phyloP scores from a whole-genome alignment of 2,113 vertebrate genomes.

The Trochalopteron elliotii region DNA sequence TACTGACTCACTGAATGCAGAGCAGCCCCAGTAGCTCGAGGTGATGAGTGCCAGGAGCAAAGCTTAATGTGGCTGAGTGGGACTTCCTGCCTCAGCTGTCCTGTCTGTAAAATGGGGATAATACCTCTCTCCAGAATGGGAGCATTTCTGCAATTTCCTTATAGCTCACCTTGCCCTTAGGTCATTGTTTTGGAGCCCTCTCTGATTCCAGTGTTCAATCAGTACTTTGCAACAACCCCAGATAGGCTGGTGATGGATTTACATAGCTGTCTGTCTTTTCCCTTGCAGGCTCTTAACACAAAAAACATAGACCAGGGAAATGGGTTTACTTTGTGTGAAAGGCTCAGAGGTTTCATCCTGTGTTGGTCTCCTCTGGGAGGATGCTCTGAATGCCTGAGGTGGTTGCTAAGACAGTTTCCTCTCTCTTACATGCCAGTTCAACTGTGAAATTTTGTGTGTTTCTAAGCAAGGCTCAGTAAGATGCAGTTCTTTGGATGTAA shows the following conservation, averaged over 20 bases:
- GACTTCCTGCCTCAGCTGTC: not conserved
- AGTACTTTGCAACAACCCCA: not conserved
- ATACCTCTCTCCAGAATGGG: not conserved
- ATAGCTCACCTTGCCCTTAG: not conserved
- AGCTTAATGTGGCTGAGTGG: not conserved
- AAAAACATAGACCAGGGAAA: not conserved
- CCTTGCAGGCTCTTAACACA: not conserved
- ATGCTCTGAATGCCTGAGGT: not conserved
- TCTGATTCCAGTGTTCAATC: not conserved
- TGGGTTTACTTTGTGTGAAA: not conserved
- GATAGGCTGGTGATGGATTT: not conserved
- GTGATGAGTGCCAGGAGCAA: not conserved
- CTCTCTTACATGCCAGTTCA: not conserved
- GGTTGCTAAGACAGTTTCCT: not conserved
- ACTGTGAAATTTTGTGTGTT: not conserved
- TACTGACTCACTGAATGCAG: not conserved
- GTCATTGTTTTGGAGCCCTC: not conserved
- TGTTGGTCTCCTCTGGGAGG: not conserved
- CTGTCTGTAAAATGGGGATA: not conserved
- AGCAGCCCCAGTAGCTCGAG: not conserved
- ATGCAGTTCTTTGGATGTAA: not conserved
- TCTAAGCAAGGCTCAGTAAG: not conserved
- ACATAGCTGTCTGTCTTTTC: not conserved
- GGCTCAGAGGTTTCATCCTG: not conserved
- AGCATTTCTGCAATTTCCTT: not conserved